phyloP scores from a whole-genome alignment of 2,113 vertebrate species.

The Amia ocellicauda region DNA sequence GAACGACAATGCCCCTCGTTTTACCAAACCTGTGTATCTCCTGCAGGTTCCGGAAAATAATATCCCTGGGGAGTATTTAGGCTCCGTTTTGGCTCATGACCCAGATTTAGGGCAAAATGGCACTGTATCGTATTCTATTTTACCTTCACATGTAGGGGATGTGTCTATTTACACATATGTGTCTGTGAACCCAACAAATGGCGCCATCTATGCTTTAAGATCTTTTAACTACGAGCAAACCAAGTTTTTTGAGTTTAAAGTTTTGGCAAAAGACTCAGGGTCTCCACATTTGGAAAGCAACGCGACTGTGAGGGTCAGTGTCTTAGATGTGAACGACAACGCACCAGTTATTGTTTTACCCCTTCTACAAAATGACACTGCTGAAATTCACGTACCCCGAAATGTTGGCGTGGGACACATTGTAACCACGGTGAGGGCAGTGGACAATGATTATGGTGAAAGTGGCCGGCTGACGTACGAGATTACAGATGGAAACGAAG shows the following conservation, averaged over 20 bases:
- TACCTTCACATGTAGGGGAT: constrained; percentile 90
- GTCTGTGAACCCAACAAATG: constrained; percentile 94
- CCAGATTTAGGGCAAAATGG: constrained; percentile 94
- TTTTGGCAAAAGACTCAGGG: constrained; percentile 91
- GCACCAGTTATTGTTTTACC: constrained; percentile 92
- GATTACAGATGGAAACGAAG: constrained; percentile 95
- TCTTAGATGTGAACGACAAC: constrained; percentile 96
- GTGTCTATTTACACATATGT: constrained; percentile 97
- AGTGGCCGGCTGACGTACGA: constrained; percentile 94
- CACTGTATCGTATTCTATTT: constrained; percentile 91
- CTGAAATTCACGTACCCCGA: constrained; percentile 91
- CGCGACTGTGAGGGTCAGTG: constrained; percentile 84
- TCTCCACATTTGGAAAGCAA: constrained; percentile 94
- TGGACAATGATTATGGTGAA: constrained; percentile 95
- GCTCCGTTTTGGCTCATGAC: constrained; percentile 91
- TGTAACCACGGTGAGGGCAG: constrained; percentile 85
- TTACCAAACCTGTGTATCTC: constrained; percentile 91
- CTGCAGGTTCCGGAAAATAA: constrained; percentile 97
- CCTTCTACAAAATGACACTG: constrained; percentile 88
- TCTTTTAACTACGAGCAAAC: constrained; percentile 98
- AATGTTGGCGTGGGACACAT: constrained; percentile 94
- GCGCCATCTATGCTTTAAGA: constrained; percentile 92
- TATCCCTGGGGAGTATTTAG: constrained; percentile 93
- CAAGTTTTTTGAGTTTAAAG: constrained; percentile 95
- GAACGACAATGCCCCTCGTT: constrained; percentile 93